phyloP scores from a whole-genome alignment of 2,797 vertebrate species.

The Anolis apletophallus region DNA sequence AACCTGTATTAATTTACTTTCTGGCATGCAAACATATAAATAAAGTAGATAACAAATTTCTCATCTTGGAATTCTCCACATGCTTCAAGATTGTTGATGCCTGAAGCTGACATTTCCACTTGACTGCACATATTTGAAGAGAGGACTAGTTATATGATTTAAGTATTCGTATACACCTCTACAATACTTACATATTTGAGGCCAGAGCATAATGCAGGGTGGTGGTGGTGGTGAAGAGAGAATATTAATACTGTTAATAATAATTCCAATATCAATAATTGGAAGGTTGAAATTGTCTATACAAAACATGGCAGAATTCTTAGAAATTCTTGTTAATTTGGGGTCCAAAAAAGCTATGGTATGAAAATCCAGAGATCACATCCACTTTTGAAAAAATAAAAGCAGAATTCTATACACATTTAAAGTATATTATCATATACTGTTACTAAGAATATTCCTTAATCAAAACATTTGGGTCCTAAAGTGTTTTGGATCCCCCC shows the following conservation, averaged over 20 bases:
- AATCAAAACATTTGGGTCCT: too few relatives aligned
- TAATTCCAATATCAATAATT: too few relatives aligned
- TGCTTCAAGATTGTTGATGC: neutral
- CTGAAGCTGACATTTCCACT: neutral
- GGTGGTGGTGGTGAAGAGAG: too few relatives aligned
- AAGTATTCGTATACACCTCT: neutral
- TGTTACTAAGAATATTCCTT: neutral
- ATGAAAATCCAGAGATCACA: neutral
- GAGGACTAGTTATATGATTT: too few relatives aligned
- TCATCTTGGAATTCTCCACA: neutral
- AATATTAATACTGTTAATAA: neutral
- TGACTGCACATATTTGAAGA: neutral
- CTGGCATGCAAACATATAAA: neutral
- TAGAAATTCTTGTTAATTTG: neutral
- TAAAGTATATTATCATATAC: neutral
- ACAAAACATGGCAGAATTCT: neutral
- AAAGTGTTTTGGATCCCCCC: too few relatives aligned
- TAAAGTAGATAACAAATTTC: neutral
- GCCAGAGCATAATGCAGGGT: too few relatives aligned
- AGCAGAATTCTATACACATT: neutral
- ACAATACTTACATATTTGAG: neutral
- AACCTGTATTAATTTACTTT: neutral
- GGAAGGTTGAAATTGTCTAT: neutral
- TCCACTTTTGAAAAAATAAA: neutral
- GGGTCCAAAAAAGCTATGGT: neutral